These are phyloP conservation scores for Musca vetustissima DNA, from an alignment of 1,140 invertebrate species.

Conservation along the genomic window DNA sequence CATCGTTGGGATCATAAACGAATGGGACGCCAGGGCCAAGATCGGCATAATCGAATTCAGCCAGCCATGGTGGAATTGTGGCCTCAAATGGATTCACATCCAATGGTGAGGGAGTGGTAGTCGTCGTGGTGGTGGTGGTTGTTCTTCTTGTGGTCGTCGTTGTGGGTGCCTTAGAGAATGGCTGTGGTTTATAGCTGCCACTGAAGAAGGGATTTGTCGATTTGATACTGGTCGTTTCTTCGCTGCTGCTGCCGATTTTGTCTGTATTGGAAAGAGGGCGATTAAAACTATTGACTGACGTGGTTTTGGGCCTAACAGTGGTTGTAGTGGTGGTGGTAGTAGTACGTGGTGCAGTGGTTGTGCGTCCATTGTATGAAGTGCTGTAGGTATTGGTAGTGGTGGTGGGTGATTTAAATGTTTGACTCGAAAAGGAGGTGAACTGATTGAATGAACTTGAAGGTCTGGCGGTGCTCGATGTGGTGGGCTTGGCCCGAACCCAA, in stretches of 20 bases:
- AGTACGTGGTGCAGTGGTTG: slow-evolving; percentile 12
- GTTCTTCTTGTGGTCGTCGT: slow-evolving; percentile 11
- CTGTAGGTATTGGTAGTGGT: slow-evolving; percentile 16
- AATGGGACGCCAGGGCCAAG: slow-evolving; percentile 48
- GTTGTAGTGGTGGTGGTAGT: slow-evolving; percentile 18
- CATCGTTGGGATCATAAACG: slow-evolving; percentile 44
- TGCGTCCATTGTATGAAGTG: slow-evolving; percentile 22
- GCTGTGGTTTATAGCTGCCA: slow-evolving; percentile 1
- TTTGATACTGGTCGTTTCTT: neutral
- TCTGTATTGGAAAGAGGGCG: slow-evolving; percentile 24
- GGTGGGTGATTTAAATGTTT: slow-evolving; percentile 30
- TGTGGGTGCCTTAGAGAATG: neutral
- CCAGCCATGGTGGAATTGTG: slow-evolving; percentile 47
- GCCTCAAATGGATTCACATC: slow-evolving; percentile 46
- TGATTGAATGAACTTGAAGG: neutral
- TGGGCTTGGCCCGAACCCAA: slow-evolving; percentile 18
- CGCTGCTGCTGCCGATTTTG: slow-evolving; percentile 11
- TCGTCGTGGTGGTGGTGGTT: slow-evolving; percentile 28
- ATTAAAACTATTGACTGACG: slow-evolving; percentile 20
- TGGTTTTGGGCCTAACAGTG: slow-evolving; percentile 19
- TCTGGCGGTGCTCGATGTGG: slow-evolving; percentile 24
- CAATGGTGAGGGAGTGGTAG: slow-evolving; percentile 27
- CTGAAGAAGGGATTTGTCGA: slow-evolving; percentile 28
- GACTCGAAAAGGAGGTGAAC: neutral
- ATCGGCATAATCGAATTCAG: slow-evolving; percentile 52